Evolutionary conservation across 2,797 vertebrate genomes (phyloP), one percentile per base, ranked within the genome.

Genomic region (Siniperca scherzeri): DNA sequence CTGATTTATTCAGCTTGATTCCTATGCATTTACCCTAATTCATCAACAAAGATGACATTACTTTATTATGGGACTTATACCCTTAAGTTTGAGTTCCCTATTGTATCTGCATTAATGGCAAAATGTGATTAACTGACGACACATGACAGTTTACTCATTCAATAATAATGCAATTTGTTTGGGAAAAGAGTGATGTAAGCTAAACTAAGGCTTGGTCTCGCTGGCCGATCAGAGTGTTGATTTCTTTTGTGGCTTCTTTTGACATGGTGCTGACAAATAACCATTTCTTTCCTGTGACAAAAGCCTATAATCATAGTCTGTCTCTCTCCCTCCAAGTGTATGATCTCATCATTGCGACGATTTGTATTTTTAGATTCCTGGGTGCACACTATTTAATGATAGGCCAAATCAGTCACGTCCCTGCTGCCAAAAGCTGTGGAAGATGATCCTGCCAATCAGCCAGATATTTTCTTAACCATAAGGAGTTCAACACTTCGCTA

Each of bases 251-350:
- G 83, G 87, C 82, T 82, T 81, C 61, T 69, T 88, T 89, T 92
- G 92, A 95, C 93, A 93, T 88, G 84, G 79, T 86, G 87, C 90
- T 95, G 94, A 94, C 93, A 96, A 96, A 95, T 94, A 91, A 91
- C 89, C 81, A 90, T 94, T 95, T 92, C 83, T 94, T 94, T 91
- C 89, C 91, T 87, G 74, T 88, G 94, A 93, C 93, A 95, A 94
- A 94, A 94, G 85, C 91, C 91, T 94, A 92, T 94, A 96, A 95
- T 95, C 93, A 94, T 91, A 92, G 80, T 85, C 83, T 86, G 82
- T 80, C 80, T 69, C 83, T 83, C 81, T 74, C 82, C 81, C 74
- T 83, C 87, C 70, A 85, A 94, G 82, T 71, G 68, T 77, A 91
- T 96, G 94, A 96, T 93, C 91, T 95, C 95, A 95, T 93, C 70